These are phyloP conservation scores for Taurulus bubalis DNA, from an alignment of 2,113 vertebrate species.

Conservation along the genomic window DNA sequence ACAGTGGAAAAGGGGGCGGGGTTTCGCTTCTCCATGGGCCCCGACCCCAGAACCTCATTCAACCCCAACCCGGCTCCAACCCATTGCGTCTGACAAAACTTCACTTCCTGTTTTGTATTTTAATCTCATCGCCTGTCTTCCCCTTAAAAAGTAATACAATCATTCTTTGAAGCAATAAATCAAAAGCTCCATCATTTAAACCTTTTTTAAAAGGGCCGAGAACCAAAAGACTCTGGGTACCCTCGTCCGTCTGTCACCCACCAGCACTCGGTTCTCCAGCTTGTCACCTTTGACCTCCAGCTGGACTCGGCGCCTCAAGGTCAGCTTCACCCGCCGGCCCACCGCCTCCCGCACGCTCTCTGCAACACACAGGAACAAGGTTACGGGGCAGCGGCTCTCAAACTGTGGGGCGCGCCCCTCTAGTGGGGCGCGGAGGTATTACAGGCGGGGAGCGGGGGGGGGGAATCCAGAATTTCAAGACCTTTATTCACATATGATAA, in stretches of 20 bases:
- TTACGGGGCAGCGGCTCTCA: neutral
- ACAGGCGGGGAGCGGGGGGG: too few species aligned
- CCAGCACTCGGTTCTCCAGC: constrained; percentile 92
- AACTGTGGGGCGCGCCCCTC: too few species aligned
- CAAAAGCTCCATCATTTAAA: too few species aligned
- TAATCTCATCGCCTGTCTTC: neutral
- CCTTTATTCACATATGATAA: too few species aligned
- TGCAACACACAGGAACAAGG: constrained; percentile 44
- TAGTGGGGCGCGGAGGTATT: too few species aligned
- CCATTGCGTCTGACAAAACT: neutral
- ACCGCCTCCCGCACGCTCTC: constrained; percentile 91
- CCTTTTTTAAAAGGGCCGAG: neutral
- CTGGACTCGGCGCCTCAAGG: constrained; percentile 90
- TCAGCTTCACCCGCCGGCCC: constrained; percentile 90
- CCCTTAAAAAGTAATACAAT: neutral
- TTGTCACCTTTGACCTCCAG: constrained; percentile 94
- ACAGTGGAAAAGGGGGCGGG: too few species aligned
- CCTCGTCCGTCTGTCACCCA: constrained; percentile 77
- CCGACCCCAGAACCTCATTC: too few species aligned
- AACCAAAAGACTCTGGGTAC: neutral
- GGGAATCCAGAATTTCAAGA: too few species aligned
- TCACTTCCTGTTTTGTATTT: constrained; percentile 4
- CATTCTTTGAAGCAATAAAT: too few species aligned
- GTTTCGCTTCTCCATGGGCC: too few species aligned
- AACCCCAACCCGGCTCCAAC: too few species aligned